Evolutionary conservation across 2,888 invertebrate genomes (phyloP).

Genomic region (Machimus rusticus): DNA sequence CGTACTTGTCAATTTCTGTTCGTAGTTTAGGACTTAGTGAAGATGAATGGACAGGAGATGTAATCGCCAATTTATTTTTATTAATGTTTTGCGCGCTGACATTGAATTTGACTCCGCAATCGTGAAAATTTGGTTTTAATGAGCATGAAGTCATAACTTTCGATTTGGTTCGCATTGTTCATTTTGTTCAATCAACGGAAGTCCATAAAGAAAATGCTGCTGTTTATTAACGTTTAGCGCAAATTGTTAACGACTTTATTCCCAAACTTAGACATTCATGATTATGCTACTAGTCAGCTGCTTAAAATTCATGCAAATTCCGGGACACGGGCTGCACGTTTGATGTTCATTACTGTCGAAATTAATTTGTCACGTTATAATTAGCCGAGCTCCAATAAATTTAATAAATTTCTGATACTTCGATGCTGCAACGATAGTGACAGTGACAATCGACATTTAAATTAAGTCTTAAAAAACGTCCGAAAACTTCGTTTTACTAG

Average conservation of each 20-base stretch:
- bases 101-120: not conserved
- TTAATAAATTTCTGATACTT: not conserved
- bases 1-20: not conserved
- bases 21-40: not conserved
- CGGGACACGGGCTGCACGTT: not conserved
- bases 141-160: constrained; percentile 30
- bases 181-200: constrained; percentile 31
- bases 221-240: not conserved
- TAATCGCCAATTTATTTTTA: not conserved
- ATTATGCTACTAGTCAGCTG: not conserved
- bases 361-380: not conserved
- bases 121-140: not conserved
- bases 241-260: not conserved
- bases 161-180: not conserved
- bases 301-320: not conserved
- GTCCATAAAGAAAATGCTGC: not conserved
- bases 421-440: not conserved
- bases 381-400: not conserved
- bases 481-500: too few relatives aligned
- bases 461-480: too few relatives aligned
- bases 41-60: not conserved
- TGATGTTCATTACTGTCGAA: not conserved
- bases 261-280: not conserved
- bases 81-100: not conserved
- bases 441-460: too few relatives aligned